Percentiles rank a stretch among this genome's conserved stretches.
Evolutionary conservation across 2,797 vertebrate species (phyloP).

Genomic region (Poeciliopsis turneri): DNA sequence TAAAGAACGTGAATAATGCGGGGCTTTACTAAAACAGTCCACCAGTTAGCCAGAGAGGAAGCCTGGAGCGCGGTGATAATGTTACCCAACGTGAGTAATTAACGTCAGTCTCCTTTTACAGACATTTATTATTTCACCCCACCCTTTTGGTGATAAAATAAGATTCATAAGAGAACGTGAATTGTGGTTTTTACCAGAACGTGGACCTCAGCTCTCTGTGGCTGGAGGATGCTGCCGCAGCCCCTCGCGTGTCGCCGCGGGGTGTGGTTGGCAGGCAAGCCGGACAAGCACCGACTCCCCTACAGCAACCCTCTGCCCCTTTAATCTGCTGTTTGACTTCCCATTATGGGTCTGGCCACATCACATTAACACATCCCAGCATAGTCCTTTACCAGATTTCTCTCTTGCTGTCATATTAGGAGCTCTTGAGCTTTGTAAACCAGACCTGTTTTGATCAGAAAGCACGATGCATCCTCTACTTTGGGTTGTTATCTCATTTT

Average conservation of each 20-base stretch:
- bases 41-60: constrained; percentile 38
- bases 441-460: constrained; percentile 47
- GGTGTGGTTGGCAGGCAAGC: constrained; percentile 74
- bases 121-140: background rate
- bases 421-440: constrained; percentile 49
- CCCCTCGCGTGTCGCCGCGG: constrained; percentile 57
- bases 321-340: constrained; percentile 59
- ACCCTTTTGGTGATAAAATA: background rate
- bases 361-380: constrained; percentile 27
- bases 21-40: constrained; percentile 10
- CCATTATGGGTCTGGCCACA: constrained; percentile 44
- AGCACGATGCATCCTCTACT: constrained; percentile 8
- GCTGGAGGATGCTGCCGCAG: constrained; percentile 62
- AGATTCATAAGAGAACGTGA: background rate
- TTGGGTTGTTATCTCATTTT: background rate
- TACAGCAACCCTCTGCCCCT: constrained; percentile 23
- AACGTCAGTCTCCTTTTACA: background rate
- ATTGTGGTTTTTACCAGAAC: background rate
- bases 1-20: constrained; percentile 3
- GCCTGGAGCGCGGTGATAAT: constrained; percentile 30
- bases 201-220: constrained; percentile 51
- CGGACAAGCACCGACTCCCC: constrained; percentile 39
- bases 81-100: constrained; percentile 12
- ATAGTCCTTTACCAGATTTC: constrained; percentile 5
- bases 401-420: constrained; percentile 33